Conservation (phyloP, 2,888 invertebrate genomes). For the Macrosoma leucophasiata region DNA sequence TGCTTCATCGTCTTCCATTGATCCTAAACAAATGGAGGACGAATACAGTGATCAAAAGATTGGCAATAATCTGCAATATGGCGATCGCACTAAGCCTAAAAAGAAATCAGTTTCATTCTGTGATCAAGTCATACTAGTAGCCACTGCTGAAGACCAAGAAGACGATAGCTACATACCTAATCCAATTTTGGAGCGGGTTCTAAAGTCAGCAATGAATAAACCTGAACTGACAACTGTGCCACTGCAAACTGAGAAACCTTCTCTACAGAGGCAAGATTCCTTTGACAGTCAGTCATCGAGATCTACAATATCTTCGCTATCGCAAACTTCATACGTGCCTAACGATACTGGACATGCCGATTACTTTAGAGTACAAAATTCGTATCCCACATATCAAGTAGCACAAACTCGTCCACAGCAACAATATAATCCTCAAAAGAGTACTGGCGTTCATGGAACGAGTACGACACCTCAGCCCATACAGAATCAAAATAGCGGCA, state of each 20-base stretch:
- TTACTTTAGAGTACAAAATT: conserved; percentile 55
- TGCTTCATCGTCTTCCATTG: conserved; percentile 60
- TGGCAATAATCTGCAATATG: conserved; percentile 45
- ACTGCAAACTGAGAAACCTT: conserved; percentile 63
- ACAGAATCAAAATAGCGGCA: conserved; percentile 36
- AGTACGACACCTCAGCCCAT: conserved; percentile 42
- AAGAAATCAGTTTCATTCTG: conserved; percentile 97
- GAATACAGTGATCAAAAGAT: conserved; percentile 53
- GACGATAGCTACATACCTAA: conserved; percentile 94
- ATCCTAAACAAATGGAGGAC: conserved; percentile 60
- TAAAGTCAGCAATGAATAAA: conserved; percentile 87
- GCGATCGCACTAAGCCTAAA: conserved; percentile 79
- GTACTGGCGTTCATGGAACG: conserved; percentile 46
- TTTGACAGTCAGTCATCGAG: conserved; percentile 71
- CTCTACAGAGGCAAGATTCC: conserved; percentile 66
- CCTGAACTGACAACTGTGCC: conserved; percentile 77
- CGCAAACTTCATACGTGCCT: conserved; percentile 55
- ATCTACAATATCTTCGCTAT: conserved; percentile 67
- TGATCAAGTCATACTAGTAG: conserved; percentile 94
- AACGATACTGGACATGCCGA: conserved; percentile 52
- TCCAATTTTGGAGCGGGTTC: conserved; percentile 90
- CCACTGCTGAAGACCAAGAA: conserved; percentile 94
- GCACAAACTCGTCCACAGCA: conserved; percentile 53
- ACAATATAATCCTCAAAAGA: conserved; percentile 53
- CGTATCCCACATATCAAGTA: conserved; percentile 54